phyloP scores from a whole-genome alignment of 2,888 invertebrate genomes.

The Chloroclysta siterata region DNA sequence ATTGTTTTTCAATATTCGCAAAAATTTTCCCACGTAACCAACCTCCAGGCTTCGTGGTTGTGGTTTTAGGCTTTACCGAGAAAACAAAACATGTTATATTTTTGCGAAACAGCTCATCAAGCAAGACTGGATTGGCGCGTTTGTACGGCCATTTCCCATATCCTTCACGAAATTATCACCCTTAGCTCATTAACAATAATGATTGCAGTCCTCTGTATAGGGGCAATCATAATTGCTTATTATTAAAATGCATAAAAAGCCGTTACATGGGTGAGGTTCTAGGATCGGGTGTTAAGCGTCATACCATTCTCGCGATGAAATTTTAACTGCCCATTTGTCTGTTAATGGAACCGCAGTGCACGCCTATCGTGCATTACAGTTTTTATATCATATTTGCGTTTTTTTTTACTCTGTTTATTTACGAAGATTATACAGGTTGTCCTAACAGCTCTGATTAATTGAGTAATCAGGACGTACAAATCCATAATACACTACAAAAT shows the following conservation, averaged over 20 bases:
- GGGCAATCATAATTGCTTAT: conserved; percentile 25
- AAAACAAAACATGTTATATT: conserved; percentile 37
- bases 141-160: conserved; percentile 15
- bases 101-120: conserved; percentile 45
- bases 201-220: conserved; percentile 24
- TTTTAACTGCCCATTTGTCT: conserved; percentile 28
- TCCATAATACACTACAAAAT: too few relatives aligned
- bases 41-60: neutral
- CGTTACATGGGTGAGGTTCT: conserved; percentile 14
- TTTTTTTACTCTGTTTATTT: too few relatives aligned
- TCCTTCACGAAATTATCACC: conserved; percentile 24
- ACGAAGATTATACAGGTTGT: neutral
- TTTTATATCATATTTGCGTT: conserved; percentile 9
- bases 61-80: conserved; percentile 17
- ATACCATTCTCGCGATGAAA: conserved; percentile 26
- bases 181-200: conserved; percentile 29
- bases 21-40: conserved; percentile 7
- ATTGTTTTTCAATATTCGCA: neutral
- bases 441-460: neutral
- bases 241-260: conserved; percentile 26
- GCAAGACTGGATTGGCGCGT: conserved; percentile 44
- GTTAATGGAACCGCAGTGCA: conserved; percentile 15
- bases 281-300: conserved; percentile 35
- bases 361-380: neutral
- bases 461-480: too few relatives aligned